These are phyloP conservation scores for Esox masquinongy DNA, from an alignment of 2,797 vertebrate species.

Conservation along the genomic window DNA sequence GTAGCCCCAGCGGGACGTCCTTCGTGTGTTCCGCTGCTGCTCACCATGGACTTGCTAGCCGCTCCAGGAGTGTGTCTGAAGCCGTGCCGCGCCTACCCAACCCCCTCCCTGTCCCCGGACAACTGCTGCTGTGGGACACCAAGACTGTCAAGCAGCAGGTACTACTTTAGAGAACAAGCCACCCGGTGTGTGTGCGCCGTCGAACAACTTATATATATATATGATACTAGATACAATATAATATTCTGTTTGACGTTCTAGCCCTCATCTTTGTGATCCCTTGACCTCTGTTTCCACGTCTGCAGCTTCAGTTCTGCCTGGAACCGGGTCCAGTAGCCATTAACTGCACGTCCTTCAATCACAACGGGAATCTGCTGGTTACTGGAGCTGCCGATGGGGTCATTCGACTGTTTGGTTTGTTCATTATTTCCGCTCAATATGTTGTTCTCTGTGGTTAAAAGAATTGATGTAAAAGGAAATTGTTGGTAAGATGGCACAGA, in stretches of 20 bases:
- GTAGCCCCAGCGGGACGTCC: constrained; percentile 91
- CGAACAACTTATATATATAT: too few species aligned
- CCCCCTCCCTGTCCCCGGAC: constrained; percentile 80
- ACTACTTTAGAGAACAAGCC: too few species aligned
- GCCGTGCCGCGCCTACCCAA: constrained; percentile 58
- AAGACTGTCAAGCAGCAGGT: constrained; percentile 86
- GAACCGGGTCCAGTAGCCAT: constrained; percentile 94
- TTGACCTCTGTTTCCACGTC: not conserved
- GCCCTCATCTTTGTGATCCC: not conserved
- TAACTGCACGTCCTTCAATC: constrained; percentile 97
- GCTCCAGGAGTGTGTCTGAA: constrained; percentile 59
- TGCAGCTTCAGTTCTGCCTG: constrained; percentile 90
- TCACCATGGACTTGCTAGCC: constrained; percentile 51
- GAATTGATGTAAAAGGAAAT: too few species aligned
- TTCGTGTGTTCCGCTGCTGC: constrained; percentile 95
- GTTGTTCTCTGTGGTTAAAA: too few species aligned
- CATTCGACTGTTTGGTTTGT: constrained; percentile 90
- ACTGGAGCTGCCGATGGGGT: constrained; percentile 93
- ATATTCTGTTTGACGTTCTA: constrained; percentile 4
- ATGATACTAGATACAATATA: not conserved
- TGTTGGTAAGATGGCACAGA: too few species aligned
- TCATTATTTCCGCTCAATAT: not conserved
- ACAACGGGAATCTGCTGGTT: constrained; percentile 96
- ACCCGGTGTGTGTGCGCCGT: too few species aligned
- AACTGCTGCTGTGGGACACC: constrained; percentile 94